Conservation (phyloP, 2,113 vertebrate genomes). For the Solea senegalensis region DNA sequence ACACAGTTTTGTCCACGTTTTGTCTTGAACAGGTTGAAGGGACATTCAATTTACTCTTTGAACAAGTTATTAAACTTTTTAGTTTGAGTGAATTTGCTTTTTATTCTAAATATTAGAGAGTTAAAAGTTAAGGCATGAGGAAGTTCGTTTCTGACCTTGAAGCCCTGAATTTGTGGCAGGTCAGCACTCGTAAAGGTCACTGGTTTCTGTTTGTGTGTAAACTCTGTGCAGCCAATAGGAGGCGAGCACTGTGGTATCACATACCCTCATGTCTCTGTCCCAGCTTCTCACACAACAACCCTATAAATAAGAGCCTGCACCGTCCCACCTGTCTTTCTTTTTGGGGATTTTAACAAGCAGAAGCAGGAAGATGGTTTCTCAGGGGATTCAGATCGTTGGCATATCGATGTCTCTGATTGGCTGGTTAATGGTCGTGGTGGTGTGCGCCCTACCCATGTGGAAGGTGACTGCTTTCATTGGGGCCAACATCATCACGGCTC, state of each 20-base stretch:
- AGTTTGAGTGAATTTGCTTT: background rate
- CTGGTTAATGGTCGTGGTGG: slow-evolving; percentile 74
- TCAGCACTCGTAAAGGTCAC: slow-evolving; percentile 63
- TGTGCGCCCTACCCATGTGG: slow-evolving; percentile 82
- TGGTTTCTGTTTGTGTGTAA: slow-evolving; percentile 75
- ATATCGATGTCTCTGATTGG: slow-evolving; percentile 68
- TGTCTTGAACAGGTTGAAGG: background rate
- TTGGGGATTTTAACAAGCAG: slow-evolving; percentile 3
- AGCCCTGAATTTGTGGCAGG: slow-evolving; percentile 27
- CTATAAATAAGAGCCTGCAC: slow-evolving; percentile 53
- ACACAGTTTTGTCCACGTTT: background rate
- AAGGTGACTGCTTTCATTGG: slow-evolving; percentile 79
- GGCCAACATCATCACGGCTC: slow-evolving; percentile 81
- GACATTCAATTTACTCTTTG: background rate
- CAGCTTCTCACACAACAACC: slow-evolving; percentile 25
- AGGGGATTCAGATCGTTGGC: slow-evolving; percentile 78
- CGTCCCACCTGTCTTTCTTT: background rate
- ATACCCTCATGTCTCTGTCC: slow-evolving; percentile 41
- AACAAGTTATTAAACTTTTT: background rate
- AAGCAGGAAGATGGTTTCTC: slow-evolving; percentile 71
- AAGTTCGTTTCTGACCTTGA: slow-evolving; percentile 57
- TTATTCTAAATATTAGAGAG: background rate
- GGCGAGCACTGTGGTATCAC: slow-evolving; percentile 34
- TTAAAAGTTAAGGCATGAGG: background rate
- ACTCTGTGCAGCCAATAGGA: slow-evolving; percentile 49